phyloP scores from a whole-genome alignment of 1,140 invertebrate species.

The Drosophila suzukii region DNA sequence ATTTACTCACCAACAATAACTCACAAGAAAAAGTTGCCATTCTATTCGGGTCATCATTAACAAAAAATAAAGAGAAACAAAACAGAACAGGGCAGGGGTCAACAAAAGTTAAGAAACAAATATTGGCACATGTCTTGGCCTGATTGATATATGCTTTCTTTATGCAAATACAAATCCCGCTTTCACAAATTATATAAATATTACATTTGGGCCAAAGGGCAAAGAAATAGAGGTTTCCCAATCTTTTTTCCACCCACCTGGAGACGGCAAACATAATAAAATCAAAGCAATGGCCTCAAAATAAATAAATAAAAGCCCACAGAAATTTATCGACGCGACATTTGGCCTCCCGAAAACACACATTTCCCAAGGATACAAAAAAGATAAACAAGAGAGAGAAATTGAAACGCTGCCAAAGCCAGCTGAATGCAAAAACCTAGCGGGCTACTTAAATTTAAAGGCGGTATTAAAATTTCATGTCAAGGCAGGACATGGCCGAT shows the following conservation, averaged over 20 bases:
- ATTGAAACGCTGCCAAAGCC: constrained; percentile 57
- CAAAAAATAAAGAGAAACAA: constrained; percentile 2
- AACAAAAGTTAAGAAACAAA: constrained; percentile 43
- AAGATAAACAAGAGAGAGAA: constrained; percentile 56
- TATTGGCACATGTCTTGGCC: constrained; percentile 34
- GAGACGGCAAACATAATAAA: constrained; percentile 55
- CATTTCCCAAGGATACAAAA: constrained; percentile 52
- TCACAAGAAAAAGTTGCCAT: constrained; percentile 21
- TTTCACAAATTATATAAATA: constrained; percentile 36
- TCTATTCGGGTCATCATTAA: constrained; percentile 32
- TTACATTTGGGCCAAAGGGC: constrained; percentile 15
- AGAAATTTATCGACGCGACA: constrained; percentile 59
- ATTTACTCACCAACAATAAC: constrained; percentile 28
- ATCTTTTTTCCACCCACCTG: constrained; percentile 10
- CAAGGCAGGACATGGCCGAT: constrained; percentile 44
- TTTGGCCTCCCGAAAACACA: constrained; percentile 31
- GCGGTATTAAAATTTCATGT: constrained; percentile 70
- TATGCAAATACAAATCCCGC: constrained; percentile 32
- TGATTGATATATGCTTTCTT: constrained; percentile 40
- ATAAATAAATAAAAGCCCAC: constrained; percentile 63
- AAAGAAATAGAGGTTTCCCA: constrained; percentile 5
- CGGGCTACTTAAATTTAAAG: constrained; percentile 71
- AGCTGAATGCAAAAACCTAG: constrained; percentile 51
- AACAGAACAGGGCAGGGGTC: constrained; percentile 26
- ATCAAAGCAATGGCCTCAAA: constrained; percentile 67